Conservation (phyloP, 2,888 invertebrate genomes). For the Tachina lurida region DNA sequence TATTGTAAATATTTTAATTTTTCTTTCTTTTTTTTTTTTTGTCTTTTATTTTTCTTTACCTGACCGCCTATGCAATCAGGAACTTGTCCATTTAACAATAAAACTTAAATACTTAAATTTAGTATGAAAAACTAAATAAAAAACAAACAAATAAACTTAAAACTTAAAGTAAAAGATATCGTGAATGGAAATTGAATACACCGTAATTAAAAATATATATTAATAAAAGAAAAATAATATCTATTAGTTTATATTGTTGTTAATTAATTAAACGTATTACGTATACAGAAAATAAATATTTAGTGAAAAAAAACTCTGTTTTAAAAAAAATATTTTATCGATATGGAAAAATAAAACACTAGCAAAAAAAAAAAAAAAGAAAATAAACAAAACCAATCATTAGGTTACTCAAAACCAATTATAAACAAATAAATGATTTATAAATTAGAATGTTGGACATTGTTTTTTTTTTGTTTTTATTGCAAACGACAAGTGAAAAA, state of each 20-base stretch:
- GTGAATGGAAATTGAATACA: slow-evolving; percentile 71
- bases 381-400: slow-evolving; percentile 54
- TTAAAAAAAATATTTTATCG: slow-evolving; percentile 61
- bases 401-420: slow-evolving; percentile 55
- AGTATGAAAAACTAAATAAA: slow-evolving; percentile 34
- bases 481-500: neutral
- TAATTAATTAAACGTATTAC: slow-evolving; percentile 69
- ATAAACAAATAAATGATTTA: slow-evolving; percentile 63
- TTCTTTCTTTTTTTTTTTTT: slow-evolving; percentile 9
- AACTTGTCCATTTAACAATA: slow-evolving; percentile 66
- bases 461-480: neutral
- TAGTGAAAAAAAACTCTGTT: slow-evolving; percentile 65
- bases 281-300: slow-evolving; percentile 60
- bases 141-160: slow-evolving; percentile 19
- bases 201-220: slow-evolving; percentile 65
- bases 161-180: slow-evolving; percentile 60
- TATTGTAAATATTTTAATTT: slow-evolving; percentile 61
- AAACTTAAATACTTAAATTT: slow-evolving; percentile 51
- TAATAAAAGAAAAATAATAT: slow-evolving; percentile 47
- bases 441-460: slow-evolving; percentile 50
- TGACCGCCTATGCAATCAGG: slow-evolving; percentile 43
- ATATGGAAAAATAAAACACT: slow-evolving; percentile 43
- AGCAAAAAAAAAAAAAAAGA: slow-evolving; percentile 32
- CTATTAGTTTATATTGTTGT: slow-evolving; percentile 70
- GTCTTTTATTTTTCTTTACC: slow-evolving; percentile 41